Conservation (phyloP, 2,113 vertebrate species). For the Mormoops blainvillei region DNA sequence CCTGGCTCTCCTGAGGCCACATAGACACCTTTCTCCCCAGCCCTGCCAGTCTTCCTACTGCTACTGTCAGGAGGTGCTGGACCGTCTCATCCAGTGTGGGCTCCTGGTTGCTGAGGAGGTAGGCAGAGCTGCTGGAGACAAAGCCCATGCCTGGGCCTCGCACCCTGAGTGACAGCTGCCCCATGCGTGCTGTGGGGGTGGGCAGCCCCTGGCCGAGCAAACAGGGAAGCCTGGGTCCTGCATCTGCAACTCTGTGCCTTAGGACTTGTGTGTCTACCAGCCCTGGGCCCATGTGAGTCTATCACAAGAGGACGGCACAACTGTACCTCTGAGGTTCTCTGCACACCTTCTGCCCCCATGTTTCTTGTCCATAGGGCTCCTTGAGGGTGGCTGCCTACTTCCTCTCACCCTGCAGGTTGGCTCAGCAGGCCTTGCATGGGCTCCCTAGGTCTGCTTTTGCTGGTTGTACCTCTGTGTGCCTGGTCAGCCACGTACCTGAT, state of each 20-base stretch:
- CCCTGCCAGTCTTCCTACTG: conserved; percentile 87
- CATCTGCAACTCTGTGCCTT: not conserved
- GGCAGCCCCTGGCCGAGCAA: no score
- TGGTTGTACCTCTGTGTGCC: not conserved
- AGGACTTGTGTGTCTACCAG: not conserved
- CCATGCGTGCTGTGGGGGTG: not conserved
- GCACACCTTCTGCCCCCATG: not conserved
- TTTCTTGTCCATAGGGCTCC: not conserved
- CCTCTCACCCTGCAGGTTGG: not conserved
- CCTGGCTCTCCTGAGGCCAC: not conserved
- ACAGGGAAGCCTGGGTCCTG: not conserved
- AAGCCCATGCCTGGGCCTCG: not conserved
- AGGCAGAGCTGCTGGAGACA: not conserved
- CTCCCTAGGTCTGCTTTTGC: not conserved
- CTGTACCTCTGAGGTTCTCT: not conserved
- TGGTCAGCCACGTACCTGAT: no score
- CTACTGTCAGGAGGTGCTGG: conserved; percentile 86
- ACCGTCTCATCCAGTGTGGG: conserved; percentile 90
- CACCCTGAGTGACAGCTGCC: not conserved
- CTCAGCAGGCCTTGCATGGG: not conserved
- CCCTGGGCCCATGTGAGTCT: not conserved
- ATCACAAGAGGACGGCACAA: not conserved
- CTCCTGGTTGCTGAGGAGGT: conserved; percentile 92
- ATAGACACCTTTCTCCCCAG: conserved; percentile 65
- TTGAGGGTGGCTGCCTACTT: not conserved